Base-by-base conservation (phyloP, 2,888 invertebrate species). In the Pandemis corylana region DNA sequence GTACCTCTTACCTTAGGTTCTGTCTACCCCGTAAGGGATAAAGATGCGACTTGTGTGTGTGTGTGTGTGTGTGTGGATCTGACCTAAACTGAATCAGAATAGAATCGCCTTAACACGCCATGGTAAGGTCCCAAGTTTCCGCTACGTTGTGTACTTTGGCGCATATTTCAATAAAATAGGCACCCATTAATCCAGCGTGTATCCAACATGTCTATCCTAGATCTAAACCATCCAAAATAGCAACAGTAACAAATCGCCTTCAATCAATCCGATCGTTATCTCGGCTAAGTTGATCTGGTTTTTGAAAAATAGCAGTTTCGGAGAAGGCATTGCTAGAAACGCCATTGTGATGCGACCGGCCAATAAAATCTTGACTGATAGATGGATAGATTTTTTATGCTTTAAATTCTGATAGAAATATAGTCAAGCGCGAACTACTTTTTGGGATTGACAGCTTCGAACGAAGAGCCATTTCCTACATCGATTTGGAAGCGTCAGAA, bases 321-420 rank as follows among this genome's bases (percentile, higher is more conserved):
- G 80, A 80, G 91, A 93, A 94, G 76, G 76, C 77, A 90, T 90
- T 86, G 89, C 90, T 78, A 84, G 87, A 84, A 86, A 78, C 82
- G 81, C 91, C 80, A 91, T 93, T 92, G 92, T 93, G 80, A 85
- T 92, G 92, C 92, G 80, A 85, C 86, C 5, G 65, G 83, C 90
- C 89, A 91, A 92, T 93, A 91, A 93, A 90, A 89, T 86, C 88
- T 85, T 89, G 86, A 84, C 92, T 93, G 94, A 94, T 94, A 93
- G 93, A 94, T 94, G 93, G 90, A 92, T 85, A 88, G 80, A 79
- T 81, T 88, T 36, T 93, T 94, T 94, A 92, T 87, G 83, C 88
- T 85, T 90, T 89, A 90, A 87, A 90, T 89, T 85, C 84, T 78
- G 82, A 85, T 83, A 79, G 81, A 80, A 88, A 90, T 90, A 89